These are phyloP conservation scores for Chelonoidis abingdonii DNA, from an alignment of 2,113 vertebrate species.

Conservation along the genomic window DNA sequence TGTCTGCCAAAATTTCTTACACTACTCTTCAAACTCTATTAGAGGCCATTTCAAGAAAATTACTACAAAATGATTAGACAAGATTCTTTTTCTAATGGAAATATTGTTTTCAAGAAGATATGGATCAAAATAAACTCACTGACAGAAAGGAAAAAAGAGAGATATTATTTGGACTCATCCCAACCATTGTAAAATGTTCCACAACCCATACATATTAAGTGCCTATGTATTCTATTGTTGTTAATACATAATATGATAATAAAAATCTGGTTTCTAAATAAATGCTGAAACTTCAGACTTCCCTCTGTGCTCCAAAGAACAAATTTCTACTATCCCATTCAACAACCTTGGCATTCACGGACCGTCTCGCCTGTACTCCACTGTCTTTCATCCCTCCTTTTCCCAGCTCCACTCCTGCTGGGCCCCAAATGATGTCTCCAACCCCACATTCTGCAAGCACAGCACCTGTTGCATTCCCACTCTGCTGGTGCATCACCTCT, in stretches of 20 bases:
- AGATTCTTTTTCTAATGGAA: not conserved
- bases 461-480: too few species aligned
- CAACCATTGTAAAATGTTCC: not conserved
- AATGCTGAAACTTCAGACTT: not conserved
- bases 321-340: not conserved
- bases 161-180: not conserved
- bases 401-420: too few species aligned
- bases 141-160: not conserved
- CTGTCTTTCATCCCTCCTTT: not conserved
- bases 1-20: not conserved
- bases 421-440: too few species aligned
- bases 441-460: too few species aligned
- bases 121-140: not conserved
- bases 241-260: accelerated
- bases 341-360: accelerated
- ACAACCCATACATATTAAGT: accelerated
- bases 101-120: not conserved
- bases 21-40: not conserved
- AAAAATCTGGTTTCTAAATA: not conserved
- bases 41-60: not conserved
- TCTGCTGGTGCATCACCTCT: too few species aligned
- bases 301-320: not conserved
- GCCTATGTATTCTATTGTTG: accelerated
- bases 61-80: not conserved
- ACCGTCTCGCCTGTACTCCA: not conserved